Evolutionary conservation across 2,113 vertebrate species (phyloP).

Genomic region (Lagopus muta): DNA sequence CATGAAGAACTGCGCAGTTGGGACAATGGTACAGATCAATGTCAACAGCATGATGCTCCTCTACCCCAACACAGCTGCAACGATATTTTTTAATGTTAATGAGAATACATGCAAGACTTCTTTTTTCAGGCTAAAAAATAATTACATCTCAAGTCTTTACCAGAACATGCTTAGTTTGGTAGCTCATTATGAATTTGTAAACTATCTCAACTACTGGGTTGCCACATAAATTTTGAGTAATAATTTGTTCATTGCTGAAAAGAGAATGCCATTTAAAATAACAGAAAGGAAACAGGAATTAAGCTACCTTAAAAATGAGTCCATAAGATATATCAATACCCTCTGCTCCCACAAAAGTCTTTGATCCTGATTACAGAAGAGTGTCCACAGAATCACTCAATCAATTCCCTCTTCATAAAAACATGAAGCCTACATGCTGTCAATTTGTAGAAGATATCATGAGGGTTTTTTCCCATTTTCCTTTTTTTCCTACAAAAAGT

Average conservation of each 20-base stretch:
- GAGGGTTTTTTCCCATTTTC: background rate
- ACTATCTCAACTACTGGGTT: background rate
- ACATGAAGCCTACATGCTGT: background rate
- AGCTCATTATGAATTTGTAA: too few relatives aligned
- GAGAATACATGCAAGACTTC: background rate
- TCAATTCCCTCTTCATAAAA: background rate
- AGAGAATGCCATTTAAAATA: background rate
- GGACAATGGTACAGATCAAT: slow-evolving; percentile 99
- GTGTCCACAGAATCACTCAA: background rate
- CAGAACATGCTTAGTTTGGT: background rate
- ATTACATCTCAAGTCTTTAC: background rate
- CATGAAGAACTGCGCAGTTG: slow-evolving; percentile 90
- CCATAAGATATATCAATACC: background rate
- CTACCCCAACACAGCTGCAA: slow-evolving; percentile 94
- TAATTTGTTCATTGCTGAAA: background rate
- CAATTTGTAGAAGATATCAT: background rate
- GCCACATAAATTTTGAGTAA: background rate
- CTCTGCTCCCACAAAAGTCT: background rate
- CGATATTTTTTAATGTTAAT: slow-evolving; percentile 38
- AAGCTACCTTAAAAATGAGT: background rate
- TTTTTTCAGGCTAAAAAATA: slow-evolving; percentile 13
- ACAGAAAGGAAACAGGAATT: background rate
- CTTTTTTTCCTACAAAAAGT: background rate
- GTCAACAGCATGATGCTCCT: slow-evolving; percentile 97
- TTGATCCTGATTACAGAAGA: slow-evolving; percentile 33